A percentile compares a stretch with the other conserved stretches of the same genome.
Conservation (phyloP, 2,113 vertebrate genomes). For the Colius striatus region DNA sequence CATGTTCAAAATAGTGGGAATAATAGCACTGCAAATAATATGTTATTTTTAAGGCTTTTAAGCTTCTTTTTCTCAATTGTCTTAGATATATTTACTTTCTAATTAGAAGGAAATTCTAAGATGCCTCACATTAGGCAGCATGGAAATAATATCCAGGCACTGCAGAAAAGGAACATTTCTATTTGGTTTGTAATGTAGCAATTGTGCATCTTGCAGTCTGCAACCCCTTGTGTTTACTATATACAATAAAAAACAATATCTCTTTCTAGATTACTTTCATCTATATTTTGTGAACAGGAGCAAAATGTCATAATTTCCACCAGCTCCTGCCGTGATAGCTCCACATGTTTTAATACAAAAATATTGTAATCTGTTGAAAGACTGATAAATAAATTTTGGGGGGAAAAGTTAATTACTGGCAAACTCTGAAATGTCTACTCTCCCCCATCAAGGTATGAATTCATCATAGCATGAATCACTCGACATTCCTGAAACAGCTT, state of each 20-base stretch:
- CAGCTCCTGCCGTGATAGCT: neutral
- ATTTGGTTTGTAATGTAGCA: neutral
- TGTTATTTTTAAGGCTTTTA: neutral
- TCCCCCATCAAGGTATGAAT: neutral
- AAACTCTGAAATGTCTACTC: neutral
- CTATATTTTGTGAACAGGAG: neutral
- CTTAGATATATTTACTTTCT: fast-evolving
- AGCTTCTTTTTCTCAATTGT: neutral
- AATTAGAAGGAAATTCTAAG: neutral
- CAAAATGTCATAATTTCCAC: neutral
- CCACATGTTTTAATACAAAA: neutral
- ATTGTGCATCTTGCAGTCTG: neutral
- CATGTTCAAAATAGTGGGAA: neutral
- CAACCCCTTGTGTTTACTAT: neutral
- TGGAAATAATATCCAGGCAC: neutral
- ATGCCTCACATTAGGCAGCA: neutral
- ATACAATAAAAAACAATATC: neutral
- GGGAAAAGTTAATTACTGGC: neutral
- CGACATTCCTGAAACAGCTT: neutral
- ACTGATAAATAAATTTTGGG: constrained; percentile 3
- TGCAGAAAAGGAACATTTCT: neutral
- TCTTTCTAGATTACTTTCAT: neutral
- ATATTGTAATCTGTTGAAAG: neutral
- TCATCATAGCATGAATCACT: constrained; percentile 11
- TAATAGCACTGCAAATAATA: neutral